Percentiles rank a stretch among this genome's conserved stretches.
Evolutionary conservation across 2,888 invertebrate genomes (phyloP).

Genomic region (Scaptomyza cyrtandrae): DNA sequence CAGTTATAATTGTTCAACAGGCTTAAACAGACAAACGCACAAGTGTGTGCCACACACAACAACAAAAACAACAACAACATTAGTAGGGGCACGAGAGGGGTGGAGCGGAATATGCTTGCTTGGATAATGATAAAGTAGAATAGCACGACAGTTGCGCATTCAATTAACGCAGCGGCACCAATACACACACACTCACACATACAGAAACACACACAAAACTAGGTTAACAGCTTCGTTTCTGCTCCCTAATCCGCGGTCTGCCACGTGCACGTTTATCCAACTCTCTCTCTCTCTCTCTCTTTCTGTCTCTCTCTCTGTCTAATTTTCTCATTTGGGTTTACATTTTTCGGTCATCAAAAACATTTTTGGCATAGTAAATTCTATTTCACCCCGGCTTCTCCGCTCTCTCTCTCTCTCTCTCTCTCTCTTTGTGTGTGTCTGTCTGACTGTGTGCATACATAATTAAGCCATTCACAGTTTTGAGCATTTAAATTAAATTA

Average conservation of each 20-base stretch:
- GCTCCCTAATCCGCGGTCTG: conserved; percentile 57
- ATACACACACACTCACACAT: conserved; percentile 7
- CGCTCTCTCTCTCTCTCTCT: conserved; percentile 12
- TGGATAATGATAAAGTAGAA: conserved; percentile 46
- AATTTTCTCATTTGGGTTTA: conserved; percentile 19
- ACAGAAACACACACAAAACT: conserved; percentile 36
- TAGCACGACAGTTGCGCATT: conserved; percentile 74
- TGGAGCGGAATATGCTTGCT: neutral
- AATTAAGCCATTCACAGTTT: conserved; percentile 77
- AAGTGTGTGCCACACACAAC: conserved; percentile 22
- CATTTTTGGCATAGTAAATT: conserved; percentile 51
- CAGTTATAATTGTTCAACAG: conserved; percentile 77
- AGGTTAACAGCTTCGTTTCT: conserved; percentile 59
- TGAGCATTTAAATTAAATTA: conserved; percentile 79
- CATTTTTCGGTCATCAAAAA: conserved; percentile 53
- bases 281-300: neutral
- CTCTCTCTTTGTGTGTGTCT: neutral
- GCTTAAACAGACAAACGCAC: conserved; percentile 72
- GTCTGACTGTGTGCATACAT: conserved; percentile 61
- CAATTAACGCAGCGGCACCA: conserved; percentile 64
- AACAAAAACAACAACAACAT: neutral
- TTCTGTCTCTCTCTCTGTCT: too few relatives aligned
- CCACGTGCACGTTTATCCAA: conserved; percentile 58
- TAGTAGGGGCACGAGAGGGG: neutral
- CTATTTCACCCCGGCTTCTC: conserved; percentile 16